These are phyloP conservation scores for Proisotoma minuta DNA, from an alignment of 2,888 invertebrate species.

Conservation along the genomic window DNA sequence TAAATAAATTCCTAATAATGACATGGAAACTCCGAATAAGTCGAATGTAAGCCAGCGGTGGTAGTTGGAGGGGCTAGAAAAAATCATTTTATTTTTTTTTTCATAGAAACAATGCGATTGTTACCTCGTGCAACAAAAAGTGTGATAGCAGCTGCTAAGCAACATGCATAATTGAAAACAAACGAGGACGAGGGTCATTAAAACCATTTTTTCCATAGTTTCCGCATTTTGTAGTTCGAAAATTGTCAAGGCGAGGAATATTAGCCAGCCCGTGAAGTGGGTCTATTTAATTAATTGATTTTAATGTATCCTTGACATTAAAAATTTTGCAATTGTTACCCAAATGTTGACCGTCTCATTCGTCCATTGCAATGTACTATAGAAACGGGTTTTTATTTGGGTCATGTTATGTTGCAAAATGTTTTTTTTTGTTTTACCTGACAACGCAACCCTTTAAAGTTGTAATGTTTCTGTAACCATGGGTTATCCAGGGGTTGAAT, in stretches of 20 bases:
- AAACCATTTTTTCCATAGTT: slow-evolving; percentile 54
- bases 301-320: no score
- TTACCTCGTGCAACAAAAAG: slow-evolving; percentile 91
- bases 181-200: slow-evolving; percentile 74
- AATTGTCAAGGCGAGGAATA: slow-evolving; percentile 76
- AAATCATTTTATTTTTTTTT: no score
- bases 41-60: slow-evolving; percentile 65
- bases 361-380: slow-evolving; percentile 90
- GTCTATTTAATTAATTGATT: no score
- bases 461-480: slow-evolving; percentile 79
- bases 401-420: neutral
- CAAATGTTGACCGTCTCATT: slow-evolving; percentile 97
- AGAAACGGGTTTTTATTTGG: neutral
- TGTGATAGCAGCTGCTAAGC: slow-evolving; percentile 85
- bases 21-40: slow-evolving; percentile 86
- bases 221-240: slow-evolving; percentile 58
- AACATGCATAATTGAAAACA: slow-evolving; percentile 95
- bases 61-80: neutral
- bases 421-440: slow-evolving; percentile 49
- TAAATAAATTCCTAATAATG: slow-evolving; percentile 87
- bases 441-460: slow-evolving; percentile 83
- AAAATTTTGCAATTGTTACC: no score
- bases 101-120: no score
- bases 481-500: slow-evolving; percentile 78
- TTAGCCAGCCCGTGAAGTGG: slow-evolving; percentile 78